Percentiles rank a stretch among this genome's conserved stretches.
These are phyloP conservation scores for Dissostichus mawsoni DNA, from an alignment of 2,113 vertebrate species.

Conservation along the genomic window DNA sequence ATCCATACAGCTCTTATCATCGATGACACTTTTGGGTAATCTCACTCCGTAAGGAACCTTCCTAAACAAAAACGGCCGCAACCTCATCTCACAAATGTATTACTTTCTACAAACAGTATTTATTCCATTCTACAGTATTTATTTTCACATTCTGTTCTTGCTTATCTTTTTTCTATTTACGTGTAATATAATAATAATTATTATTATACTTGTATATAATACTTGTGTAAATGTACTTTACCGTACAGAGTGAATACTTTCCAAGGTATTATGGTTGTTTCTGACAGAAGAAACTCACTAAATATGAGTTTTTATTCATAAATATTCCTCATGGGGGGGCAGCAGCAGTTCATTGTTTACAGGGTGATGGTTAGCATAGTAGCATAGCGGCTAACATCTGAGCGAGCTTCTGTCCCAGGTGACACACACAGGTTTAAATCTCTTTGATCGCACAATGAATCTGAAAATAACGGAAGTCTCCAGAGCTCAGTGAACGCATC, in stretches of 20 bases:
- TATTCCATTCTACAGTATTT: not conserved
- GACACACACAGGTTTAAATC: not conserved
- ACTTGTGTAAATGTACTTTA: too few relatives aligned
- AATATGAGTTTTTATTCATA: not conserved
- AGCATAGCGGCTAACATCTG: not conserved
- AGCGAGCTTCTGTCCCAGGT: not conserved
- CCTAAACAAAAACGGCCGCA: too few relatives aligned
- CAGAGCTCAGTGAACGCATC: not conserved
- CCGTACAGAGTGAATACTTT: too few relatives aligned
- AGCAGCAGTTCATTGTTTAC: not conserved
- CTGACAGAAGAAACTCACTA: not conserved
- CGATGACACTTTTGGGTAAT: too few relatives aligned
- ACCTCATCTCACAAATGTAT: too few relatives aligned
- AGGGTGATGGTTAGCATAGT: not conserved
- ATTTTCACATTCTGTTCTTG: too few relatives aligned
- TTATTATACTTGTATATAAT: too few relatives aligned
- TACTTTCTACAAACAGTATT: not conserved
- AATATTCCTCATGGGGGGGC: not conserved
- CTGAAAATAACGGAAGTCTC: conserved; percentile 13
- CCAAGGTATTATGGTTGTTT: not conserved
- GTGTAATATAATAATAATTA: too few relatives aligned
- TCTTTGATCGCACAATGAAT: conserved; percentile 10
- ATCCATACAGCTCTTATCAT: too few relatives aligned
- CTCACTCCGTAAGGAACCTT: too few relatives aligned
- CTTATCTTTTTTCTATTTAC: too few relatives aligned